A percentile compares a stretch with the other conserved stretches of the same genome.
These are phyloP conservation scores for Cryptus armator DNA, from an alignment of 2,888 invertebrate genomes.

Conservation along the genomic window DNA sequence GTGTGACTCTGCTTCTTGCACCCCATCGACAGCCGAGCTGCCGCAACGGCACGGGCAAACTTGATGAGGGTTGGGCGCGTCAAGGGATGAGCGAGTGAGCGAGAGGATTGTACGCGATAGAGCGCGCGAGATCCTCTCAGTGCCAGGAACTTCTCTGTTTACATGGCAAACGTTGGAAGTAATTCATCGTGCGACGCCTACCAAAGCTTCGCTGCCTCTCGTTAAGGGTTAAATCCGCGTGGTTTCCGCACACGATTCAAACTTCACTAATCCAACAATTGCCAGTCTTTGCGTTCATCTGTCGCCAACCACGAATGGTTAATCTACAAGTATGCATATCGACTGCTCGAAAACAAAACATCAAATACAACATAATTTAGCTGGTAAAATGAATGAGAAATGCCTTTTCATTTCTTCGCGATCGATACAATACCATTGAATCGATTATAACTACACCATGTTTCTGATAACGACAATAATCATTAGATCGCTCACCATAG, in stretches of 20 bases:
- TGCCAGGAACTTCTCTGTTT: constrained; percentile 72
- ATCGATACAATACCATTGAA: too few relatives aligned
- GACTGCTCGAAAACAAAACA: neutral
- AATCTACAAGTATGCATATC: neutral
- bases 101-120: constrained; percentile 17
- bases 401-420: too few relatives aligned
- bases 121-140: constrained; percentile 29
- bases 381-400: too few relatives aligned
- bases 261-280: constrained; percentile 7
- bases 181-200: constrained; percentile 61
- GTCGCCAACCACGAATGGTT: constrained; percentile 8
- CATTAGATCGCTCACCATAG: constrained; percentile 81
- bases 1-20: constrained; percentile 32
- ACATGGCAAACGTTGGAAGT: constrained; percentile 75
- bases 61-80: constrained; percentile 39
- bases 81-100: constrained; percentile 20
- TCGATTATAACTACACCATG: neutral
- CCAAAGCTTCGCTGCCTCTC: constrained; percentile 25
- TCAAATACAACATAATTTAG: too few relatives aligned
- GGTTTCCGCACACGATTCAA: constrained; percentile 20
- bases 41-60: constrained; percentile 27
- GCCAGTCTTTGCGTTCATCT: neutral
- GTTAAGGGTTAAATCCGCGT: constrained; percentile 69
- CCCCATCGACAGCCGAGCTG: constrained; percentile 21
- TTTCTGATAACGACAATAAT: constrained; percentile 3